Evolutionary conservation across 2,113 vertebrate genomes (phyloP).

Genomic region (Apodemus sylvaticus): DNA sequence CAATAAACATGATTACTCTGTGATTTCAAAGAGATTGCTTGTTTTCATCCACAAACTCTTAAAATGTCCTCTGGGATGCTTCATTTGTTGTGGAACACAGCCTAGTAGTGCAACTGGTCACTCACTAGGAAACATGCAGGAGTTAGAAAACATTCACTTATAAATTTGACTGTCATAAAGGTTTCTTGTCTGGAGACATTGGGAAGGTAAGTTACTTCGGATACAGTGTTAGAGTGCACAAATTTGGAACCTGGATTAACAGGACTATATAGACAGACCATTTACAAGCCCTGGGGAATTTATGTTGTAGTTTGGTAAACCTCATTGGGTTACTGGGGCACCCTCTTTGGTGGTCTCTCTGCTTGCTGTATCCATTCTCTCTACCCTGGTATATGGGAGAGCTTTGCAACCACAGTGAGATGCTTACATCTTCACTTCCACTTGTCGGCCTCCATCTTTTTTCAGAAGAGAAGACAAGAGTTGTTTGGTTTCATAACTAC

Average conservation of each 20-base stretch:
- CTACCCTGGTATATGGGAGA: background rate
- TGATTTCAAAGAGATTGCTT: conserved; percentile 4
- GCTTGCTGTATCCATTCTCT: background rate
- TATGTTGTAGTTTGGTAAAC: background rate
- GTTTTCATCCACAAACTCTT: background rate
- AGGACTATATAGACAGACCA: background rate
- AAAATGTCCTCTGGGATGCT: background rate
- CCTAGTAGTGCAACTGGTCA: background rate
- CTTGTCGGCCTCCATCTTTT: background rate
- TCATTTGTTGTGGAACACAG: background rate
- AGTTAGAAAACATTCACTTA: background rate
- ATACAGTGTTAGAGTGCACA: background rate
- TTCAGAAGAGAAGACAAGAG: background rate
- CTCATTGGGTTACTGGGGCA: background rate
- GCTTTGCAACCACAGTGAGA: background rate
- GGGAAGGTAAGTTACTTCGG: background rate
- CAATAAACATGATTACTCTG: background rate
- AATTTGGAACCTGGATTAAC: background rate
- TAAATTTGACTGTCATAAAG: background rate
- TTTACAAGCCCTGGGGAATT: background rate
- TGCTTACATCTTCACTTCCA: background rate
- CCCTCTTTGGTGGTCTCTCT: background rate
- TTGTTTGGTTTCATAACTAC: background rate
- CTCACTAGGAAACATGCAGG: background rate
- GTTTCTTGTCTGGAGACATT: background rate